phyloP scores from a whole-genome alignment of 1,140 invertebrate species.

The Copidosoma floridanum region DNA sequence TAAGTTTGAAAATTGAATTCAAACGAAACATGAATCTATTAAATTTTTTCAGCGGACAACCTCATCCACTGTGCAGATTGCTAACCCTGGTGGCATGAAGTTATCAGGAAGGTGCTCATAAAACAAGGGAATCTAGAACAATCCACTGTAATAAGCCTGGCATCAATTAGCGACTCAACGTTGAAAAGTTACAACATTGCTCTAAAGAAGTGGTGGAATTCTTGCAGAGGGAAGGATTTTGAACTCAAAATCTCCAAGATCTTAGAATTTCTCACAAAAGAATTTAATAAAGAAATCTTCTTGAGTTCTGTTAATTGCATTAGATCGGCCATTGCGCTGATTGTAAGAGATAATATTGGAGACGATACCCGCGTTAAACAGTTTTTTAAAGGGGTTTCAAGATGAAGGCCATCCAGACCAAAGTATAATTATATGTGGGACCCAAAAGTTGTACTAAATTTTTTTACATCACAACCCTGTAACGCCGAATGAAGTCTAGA shows the following conservation, averaged over 20 bases:
- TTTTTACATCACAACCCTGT: background rate
- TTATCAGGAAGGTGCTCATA: constrained; percentile 15
- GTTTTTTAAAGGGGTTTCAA: constrained; percentile 28
- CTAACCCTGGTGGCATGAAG: constrained; percentile 22
- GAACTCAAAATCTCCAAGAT: background rate
- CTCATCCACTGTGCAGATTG: constrained; percentile 6
- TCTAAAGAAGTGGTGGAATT: constrained; percentile 1
- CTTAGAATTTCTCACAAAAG: constrained; percentile 23
- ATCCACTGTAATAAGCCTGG: constrained; percentile 5
- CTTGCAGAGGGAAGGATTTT: constrained; percentile 14
- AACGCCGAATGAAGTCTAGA: background rate
- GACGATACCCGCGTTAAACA: constrained; percentile 17
- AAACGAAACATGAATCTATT: background rate
- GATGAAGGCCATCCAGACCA: constrained; percentile 14
- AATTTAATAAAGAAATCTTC: constrained; percentile 11
- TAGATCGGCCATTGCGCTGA: constrained; percentile 34
- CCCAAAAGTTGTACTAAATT: constrained; percentile 20
- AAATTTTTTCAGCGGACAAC: constrained; percentile 15
- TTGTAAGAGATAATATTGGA: constrained; percentile 12
- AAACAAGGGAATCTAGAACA: background rate
- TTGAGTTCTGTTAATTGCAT: constrained; percentile 30
- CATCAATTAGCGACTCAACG: constrained; percentile 13
- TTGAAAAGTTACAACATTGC: constrained; percentile 7
- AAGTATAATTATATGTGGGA: constrained; percentile 31
- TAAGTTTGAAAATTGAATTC: constrained; percentile 20